Evolutionary conservation across 2,888 invertebrate species (phyloP).

Genomic region (Polymixis flavicincta): DNA sequence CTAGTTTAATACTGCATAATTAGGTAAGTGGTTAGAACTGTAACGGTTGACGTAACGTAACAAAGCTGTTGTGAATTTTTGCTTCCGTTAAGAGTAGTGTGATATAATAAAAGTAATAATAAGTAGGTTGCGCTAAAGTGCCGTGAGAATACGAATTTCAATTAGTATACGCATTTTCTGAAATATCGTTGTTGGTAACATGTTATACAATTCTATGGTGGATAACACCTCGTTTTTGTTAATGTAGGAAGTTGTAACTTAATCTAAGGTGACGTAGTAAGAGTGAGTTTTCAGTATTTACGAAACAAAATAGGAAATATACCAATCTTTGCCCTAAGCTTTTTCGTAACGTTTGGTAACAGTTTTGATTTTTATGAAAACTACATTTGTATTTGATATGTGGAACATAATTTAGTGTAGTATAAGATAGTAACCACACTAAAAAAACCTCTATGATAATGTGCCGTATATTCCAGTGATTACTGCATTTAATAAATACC

Average conservation of each 20-base stretch:
- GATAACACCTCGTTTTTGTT: slow-evolving; percentile 39
- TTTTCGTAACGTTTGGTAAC: not conserved
- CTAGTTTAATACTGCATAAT: slow-evolving; percentile 46
- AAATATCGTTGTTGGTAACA: slow-evolving; percentile 43
- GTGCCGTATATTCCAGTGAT: slow-evolving; percentile 58
- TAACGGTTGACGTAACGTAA: slow-evolving; percentile 57
- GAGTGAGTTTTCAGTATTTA: slow-evolving; percentile 28
- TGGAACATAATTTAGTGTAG: not conserved
- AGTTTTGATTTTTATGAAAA: not conserved
- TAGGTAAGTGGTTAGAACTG: slow-evolving; percentile 54
- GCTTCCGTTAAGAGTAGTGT: slow-evolving; percentile 61
- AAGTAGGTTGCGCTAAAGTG: slow-evolving; percentile 63
- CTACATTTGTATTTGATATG: not conserved
- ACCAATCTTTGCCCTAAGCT: slow-evolving; percentile 1
- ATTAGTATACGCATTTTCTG: slow-evolving; percentile 56
- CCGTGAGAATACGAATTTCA: slow-evolving; percentile 67
- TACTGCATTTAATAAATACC: slow-evolving; percentile 66
- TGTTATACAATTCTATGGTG: slow-evolving; percentile 58
- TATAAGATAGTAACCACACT: not conserved
- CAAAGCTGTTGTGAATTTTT: slow-evolving; percentile 63
- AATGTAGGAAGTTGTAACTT: slow-evolving; percentile 47
- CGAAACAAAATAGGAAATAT: no score
- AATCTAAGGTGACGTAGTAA: slow-evolving; percentile 31
- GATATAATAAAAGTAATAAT: slow-evolving; percentile 62
- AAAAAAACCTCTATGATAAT: slow-evolving; percentile 38